These are phyloP conservation scores for Callospermophilus lateralis DNA, from an alignment of 2,113 vertebrate species.

Conservation along the genomic window DNA sequence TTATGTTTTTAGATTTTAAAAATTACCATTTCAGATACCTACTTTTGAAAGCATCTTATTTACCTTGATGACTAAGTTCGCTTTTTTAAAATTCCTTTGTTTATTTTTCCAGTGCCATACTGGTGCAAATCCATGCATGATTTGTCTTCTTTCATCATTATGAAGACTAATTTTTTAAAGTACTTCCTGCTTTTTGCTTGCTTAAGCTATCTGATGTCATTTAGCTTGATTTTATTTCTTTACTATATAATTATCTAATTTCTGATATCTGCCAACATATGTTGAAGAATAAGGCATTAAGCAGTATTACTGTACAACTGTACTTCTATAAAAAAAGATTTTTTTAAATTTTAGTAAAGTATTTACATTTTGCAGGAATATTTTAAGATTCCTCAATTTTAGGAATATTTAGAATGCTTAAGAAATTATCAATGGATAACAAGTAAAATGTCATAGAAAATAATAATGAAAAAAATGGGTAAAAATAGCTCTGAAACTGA, in stretches of 20 bases:
- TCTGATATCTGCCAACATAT: neutral
- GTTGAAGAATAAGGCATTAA: neutral
- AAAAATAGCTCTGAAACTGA: neutral
- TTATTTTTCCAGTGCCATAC: neutral
- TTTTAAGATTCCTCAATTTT: neutral
- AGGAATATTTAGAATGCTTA: neutral
- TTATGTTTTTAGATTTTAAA: neutral
- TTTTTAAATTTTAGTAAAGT: neutral
- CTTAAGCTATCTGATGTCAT: neutral
- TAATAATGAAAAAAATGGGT: neutral
- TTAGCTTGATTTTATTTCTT: constrained; percentile 8
- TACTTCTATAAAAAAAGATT: neutral
- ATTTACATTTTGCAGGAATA: neutral
- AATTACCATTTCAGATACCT: neutral
- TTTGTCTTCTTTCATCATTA: neutral
- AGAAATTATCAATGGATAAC: neutral
- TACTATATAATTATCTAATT: neutral
- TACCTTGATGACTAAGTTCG: neutral
- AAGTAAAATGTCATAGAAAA: neutral
- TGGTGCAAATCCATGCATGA: neutral
- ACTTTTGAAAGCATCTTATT: neutral
- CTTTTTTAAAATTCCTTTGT: neutral
- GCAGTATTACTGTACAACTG: too few relatives aligned
- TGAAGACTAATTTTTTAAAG: neutral
- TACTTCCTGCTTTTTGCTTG: neutral